These are phyloP conservation scores for Acanthiza pusilla DNA, from an alignment of 2,797 vertebrate genomes.

Conservation along the genomic window DNA sequence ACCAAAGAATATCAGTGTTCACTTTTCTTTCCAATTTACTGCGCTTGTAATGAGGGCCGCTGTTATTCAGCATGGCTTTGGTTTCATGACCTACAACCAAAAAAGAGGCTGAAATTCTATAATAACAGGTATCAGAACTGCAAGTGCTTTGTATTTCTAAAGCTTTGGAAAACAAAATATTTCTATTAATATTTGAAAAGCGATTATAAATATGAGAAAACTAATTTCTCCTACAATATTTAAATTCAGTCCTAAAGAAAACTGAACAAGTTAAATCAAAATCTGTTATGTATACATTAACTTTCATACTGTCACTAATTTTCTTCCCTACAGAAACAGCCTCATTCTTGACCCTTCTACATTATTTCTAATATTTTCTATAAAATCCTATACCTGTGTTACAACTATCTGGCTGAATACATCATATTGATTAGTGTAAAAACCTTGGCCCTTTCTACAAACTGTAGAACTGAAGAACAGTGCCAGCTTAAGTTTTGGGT, in stretches of 20 bases:
- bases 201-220: neutral
- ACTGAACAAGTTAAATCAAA: neutral
- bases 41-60: conserved; percentile 86
- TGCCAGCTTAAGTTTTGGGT: neutral
- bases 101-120: neutral
- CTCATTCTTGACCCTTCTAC: neutral
- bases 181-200: neutral
- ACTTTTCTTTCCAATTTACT: conserved; percentile 88
- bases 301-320: neutral
- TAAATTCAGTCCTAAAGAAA: neutral
- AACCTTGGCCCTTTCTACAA: neutral
- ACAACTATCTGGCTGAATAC: neutral
- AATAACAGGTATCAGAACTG: neutral
- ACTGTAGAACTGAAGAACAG: neutral
- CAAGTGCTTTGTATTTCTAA: neutral
- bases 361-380: neutral
- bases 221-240: neutral
- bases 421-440: neutral
- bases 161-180: neutral
- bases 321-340: neutral
- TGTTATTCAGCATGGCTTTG: conserved; percentile 97
- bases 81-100: conserved; percentile 89
- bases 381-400: neutral
- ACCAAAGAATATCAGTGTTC: conserved; percentile 90
- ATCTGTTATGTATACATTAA: neutral